phyloP scores from a whole-genome alignment of 2,797 vertebrate genomes.

The Parauchenoglanis ngamensis region DNA sequence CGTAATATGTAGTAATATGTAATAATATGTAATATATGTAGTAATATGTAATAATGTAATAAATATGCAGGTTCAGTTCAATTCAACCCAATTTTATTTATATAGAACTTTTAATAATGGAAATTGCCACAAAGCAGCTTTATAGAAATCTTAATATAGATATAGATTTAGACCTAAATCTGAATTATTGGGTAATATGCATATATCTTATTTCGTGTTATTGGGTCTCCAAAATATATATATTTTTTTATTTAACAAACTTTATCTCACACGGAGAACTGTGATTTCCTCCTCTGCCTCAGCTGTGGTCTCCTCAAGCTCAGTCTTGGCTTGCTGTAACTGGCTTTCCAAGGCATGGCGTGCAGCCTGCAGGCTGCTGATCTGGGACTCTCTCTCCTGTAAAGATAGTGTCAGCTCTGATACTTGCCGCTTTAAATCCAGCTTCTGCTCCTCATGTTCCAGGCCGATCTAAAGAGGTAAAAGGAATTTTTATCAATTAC shows the following conservation, averaged over 20 bases:
- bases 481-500: conserved; percentile 9
- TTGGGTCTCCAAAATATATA: neutral
- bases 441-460: conserved; percentile 92
- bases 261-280: conserved; percentile 84
- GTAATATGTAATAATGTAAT: neutral
- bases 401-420: conserved; percentile 90
- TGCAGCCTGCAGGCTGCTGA: conserved; percentile 86
- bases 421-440: conserved; percentile 92
- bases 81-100: neutral
- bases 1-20: too few relatives aligned
- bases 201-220: neutral
- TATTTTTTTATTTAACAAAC: neutral
- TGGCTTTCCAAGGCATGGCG: conserved; percentile 89
- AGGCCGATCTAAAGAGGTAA: conserved; percentile 80
- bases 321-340: conserved; percentile 91
- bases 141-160: neutral
- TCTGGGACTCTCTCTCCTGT: conserved; percentile 92
- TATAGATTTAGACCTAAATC: neutral
- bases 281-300: conserved; percentile 97
- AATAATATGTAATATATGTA: too few relatives aligned
- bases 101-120: neutral
- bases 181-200: neutral
- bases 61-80: neutral
- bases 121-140: neutral
- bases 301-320: conserved; percentile 93